Evolutionary conservation across 2,888 invertebrate genomes (phyloP).

Genomic region (Digitonthophagus gazella): DNA sequence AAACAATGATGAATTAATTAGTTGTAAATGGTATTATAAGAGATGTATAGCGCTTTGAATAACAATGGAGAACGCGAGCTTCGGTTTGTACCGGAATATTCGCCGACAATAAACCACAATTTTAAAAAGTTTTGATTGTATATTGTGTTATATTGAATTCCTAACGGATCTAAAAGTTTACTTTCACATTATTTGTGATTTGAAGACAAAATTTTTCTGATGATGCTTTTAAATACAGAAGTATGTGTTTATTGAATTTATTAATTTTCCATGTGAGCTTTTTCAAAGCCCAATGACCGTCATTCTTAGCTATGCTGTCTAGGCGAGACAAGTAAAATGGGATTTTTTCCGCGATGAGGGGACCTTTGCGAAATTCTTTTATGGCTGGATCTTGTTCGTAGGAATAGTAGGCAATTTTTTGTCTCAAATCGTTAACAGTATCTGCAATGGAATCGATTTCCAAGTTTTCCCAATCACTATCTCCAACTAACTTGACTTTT

Average conservation of each 20-base stretch:
- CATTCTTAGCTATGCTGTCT: conserved; percentile 58
- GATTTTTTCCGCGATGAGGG: conserved; percentile 53
- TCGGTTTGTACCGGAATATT: neutral
- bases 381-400: conserved; percentile 55
- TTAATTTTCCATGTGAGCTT: conserved; percentile 66
- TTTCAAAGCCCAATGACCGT: conserved; percentile 58
- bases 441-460: conserved; percentile 64
- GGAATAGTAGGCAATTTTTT: conserved; percentile 54
- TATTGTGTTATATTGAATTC: neutral
- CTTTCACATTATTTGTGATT: too few species aligned
- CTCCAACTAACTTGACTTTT: conserved; percentile 61
- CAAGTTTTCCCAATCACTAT: conserved; percentile 58
- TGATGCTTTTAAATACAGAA: too few species aligned
- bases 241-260: too few species aligned
- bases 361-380: conserved; percentile 54
- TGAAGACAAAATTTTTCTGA: too few species aligned
- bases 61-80: neutral
- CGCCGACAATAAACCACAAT: neutral
- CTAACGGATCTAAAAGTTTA: neutral
- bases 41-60: neutral
- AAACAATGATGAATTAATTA: neutral
- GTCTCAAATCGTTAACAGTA: conserved; percentile 60
- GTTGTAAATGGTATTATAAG: neutral
- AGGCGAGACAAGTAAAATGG: conserved; percentile 59
- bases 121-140: neutral